phyloP scores from a whole-genome alignment of 2,888 invertebrate genomes.

The Sericinus montela region DNA sequence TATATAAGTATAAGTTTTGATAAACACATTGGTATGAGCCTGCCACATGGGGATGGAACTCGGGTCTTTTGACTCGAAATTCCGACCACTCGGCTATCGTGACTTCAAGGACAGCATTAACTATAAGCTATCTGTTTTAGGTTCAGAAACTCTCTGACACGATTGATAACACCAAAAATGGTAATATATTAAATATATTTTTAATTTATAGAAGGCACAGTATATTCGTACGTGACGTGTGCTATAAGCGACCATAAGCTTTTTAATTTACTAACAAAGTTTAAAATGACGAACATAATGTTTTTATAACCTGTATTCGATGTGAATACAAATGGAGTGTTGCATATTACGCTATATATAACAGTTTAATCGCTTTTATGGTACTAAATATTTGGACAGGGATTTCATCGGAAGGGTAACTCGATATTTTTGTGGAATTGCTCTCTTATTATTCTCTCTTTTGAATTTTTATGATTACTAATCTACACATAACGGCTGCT shows the following conservation, averaged over 20 bases:
- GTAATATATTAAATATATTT: conserved; percentile 43
- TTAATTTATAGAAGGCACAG: conserved; percentile 64
- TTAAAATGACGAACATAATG: conserved; percentile 65
- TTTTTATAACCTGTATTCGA: conserved; percentile 63
- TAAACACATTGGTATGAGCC: no score
- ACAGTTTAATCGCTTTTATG: conserved; percentile 72
- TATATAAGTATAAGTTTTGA: no score
- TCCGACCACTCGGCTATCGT: no score
- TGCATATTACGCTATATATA: conserved; percentile 73
- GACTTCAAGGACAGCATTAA: no score
- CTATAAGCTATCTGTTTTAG: no score
- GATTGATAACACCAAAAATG: conserved; percentile 42
- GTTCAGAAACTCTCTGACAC: conserved; percentile 24
- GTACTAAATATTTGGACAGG: conserved; percentile 76
- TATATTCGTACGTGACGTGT: conserved; percentile 65
- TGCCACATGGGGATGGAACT: no score
- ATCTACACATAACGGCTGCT: conserved; percentile 71
- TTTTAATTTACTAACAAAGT: conserved; percentile 67
- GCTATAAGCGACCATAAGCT: conserved; percentile 55
- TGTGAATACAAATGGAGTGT: conserved; percentile 66
- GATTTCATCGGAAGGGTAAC: conserved; percentile 69
- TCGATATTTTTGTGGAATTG: conserved; percentile 67
- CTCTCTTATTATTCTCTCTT: conserved; percentile 58
- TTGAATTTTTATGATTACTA: conserved; percentile 63
- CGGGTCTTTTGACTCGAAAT: no score